These are phyloP conservation scores for Spinibarbus caldwelli DNA, from an alignment of 2,797 vertebrate genomes.

Conservation along the genomic window DNA sequence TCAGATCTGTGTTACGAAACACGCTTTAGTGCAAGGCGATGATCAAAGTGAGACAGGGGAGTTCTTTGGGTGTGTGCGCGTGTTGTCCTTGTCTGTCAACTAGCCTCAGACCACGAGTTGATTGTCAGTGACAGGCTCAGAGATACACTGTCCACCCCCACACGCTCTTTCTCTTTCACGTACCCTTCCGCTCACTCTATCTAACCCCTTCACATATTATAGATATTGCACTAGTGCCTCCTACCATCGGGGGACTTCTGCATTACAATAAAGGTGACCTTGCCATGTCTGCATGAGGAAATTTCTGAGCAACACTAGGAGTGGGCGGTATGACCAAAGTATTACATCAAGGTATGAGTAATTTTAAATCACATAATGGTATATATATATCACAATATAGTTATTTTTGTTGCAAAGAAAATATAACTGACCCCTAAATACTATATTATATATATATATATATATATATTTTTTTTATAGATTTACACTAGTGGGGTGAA, in stretches of 20 bases:
- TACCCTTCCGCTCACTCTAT: conserved; percentile 8
- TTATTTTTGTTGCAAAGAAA: not conserved
- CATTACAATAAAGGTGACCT: conserved; percentile 63
- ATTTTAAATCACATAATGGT: not conserved
- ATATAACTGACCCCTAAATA: not conserved
- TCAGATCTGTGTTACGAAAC: conserved; percentile 43
- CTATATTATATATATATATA: not conserved
- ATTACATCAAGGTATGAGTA: conserved; percentile 8
- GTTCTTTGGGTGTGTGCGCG: conserved; percentile 6
- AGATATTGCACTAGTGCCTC: not conserved
- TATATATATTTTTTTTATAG: too few species aligned
- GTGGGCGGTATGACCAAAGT: not conserved
- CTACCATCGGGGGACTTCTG: conserved; percentile 31
- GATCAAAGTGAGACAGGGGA: conserved; percentile 47
- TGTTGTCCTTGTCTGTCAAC: conserved; percentile 38
- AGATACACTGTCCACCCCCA: conserved; percentile 35
- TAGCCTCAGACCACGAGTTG: conserved; percentile 33
- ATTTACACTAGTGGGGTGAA: too few species aligned
- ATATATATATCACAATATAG: not conserved
- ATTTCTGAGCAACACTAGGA: conserved; percentile 32
- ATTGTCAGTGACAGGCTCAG: conserved; percentile 52
- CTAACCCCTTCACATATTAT: conserved; percentile 24
- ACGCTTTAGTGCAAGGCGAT: conserved; percentile 23
- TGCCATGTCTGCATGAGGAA: conserved; percentile 39
- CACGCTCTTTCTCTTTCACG: conserved; percentile 36